Conservation (phyloP, 2,888 invertebrate genomes). For the Orchesella flavescens region DNA sequence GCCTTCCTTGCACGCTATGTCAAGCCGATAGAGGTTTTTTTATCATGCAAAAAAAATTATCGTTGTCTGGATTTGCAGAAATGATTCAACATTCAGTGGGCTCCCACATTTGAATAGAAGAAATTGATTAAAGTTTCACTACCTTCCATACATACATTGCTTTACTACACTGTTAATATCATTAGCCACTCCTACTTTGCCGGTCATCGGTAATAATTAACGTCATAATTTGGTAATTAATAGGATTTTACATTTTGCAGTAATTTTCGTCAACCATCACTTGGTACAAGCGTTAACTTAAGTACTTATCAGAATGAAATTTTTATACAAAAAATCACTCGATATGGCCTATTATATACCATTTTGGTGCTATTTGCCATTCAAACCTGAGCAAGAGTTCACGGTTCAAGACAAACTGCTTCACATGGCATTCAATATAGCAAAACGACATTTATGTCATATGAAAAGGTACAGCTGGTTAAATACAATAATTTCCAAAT, state of each 20-base stretch:
- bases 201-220: background rate
- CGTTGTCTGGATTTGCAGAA: too few relatives aligned
- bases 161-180: too few relatives aligned
- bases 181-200: too few relatives aligned
- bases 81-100: too few relatives aligned
- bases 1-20: conserved; percentile 61
- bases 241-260: background rate
- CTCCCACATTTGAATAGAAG: too few relatives aligned
- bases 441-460: too few relatives aligned
- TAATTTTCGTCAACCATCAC: background rate
- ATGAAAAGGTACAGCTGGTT: too few relatives aligned
- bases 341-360: background rate
- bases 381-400: conserved; percentile 27
- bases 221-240: background rate
- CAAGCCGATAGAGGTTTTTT: background rate
- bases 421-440: background rate
- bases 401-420: conserved; percentile 43
- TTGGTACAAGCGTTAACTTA: background rate
- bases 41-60: too few relatives aligned
- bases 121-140: too few relatives aligned
- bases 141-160: too few relatives aligned
- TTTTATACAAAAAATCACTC: too few relatives aligned
- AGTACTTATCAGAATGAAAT: background rate
- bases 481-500: too few relatives aligned
- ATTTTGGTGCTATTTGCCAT: background rate